These are phyloP conservation scores for Oxyscelio sp. DNA, from an alignment of 2,888 invertebrate genomes.

Conservation along the genomic window DNA sequence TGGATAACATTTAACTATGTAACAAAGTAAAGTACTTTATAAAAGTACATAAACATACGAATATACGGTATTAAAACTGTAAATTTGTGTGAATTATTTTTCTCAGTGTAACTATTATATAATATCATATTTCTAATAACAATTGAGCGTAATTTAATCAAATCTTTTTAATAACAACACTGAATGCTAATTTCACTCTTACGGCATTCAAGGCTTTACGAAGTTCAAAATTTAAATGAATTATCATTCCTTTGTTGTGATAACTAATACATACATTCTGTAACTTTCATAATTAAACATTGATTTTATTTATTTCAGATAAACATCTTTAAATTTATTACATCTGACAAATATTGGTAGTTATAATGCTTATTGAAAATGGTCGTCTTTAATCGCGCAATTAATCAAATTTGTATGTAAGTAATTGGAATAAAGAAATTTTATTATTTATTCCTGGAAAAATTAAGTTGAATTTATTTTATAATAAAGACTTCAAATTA, in stretches of 20 bases:
- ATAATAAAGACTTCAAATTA: no score
- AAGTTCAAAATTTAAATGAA: conserved; percentile 41
- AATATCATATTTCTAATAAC: no score
- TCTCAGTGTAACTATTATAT: no score
- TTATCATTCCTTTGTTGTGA: conserved; percentile 27
- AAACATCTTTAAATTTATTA: no score
- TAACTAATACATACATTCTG: conserved; percentile 18
- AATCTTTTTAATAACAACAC: no score
- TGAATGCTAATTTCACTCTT: conserved; percentile 52
- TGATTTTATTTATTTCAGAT: conserved; percentile 25
- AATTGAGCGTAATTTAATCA: no score
- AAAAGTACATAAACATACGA: no score
- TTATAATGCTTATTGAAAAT: not conserved
- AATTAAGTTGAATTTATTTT: no score
- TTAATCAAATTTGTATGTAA: not conserved
- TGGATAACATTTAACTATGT: no score
- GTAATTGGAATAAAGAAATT: not conserved
- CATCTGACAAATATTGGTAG: not conserved
- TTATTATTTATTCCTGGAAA: not conserved
- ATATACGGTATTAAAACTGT: no score
- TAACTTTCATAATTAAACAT: conserved; percentile 26
- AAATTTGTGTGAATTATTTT: no score
- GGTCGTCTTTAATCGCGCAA: not conserved
- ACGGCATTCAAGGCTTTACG: conserved; percentile 41
- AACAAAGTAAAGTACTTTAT: no score